Evolutionary conservation across 2,113 vertebrate species (phyloP).

Genomic region (Macroglossus sobrinus): DNA sequence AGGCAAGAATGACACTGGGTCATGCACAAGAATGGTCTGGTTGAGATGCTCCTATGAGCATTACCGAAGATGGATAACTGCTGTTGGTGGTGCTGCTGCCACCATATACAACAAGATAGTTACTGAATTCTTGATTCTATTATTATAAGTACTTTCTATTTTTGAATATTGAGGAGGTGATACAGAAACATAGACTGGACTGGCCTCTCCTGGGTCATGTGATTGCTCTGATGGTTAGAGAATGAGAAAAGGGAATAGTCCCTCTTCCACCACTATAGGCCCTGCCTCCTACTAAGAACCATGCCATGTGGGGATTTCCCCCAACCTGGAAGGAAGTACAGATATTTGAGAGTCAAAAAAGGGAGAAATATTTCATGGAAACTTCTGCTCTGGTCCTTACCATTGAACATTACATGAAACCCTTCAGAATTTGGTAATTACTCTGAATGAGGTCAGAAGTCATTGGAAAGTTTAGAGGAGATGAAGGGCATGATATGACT

Average conservation of each 20-base stretch:
- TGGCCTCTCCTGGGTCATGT: not conserved
- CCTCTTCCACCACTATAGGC: not conserved
- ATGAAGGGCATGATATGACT: rapidly evolving
- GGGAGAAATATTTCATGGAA: not conserved
- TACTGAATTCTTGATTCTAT: not conserved
- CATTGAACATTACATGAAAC: not conserved
- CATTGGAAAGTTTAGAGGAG: not conserved
- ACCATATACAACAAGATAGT: not conserved
- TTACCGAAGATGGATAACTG: not conserved
- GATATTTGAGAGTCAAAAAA: not conserved
- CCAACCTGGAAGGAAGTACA: not conserved
- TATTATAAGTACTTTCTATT: not conserved
- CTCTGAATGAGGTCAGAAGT: not conserved
- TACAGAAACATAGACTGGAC: not conserved
- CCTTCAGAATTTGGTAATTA: not conserved
- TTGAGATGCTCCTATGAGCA: not conserved
- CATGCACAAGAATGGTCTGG: not conserved
- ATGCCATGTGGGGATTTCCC: not conserved
- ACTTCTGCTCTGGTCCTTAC: not conserved
- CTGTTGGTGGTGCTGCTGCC: not conserved
- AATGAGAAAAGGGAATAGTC: not conserved
- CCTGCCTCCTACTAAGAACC: not conserved
- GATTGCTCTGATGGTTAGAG: not conserved
- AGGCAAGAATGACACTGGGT: not conserved
- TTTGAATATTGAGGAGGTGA: not conserved